Percentiles rank a stretch among this genome's conserved stretches.
Evolutionary conservation across 2,113 vertebrate species (phyloP).

Genomic region (Bos indicus): DNA sequence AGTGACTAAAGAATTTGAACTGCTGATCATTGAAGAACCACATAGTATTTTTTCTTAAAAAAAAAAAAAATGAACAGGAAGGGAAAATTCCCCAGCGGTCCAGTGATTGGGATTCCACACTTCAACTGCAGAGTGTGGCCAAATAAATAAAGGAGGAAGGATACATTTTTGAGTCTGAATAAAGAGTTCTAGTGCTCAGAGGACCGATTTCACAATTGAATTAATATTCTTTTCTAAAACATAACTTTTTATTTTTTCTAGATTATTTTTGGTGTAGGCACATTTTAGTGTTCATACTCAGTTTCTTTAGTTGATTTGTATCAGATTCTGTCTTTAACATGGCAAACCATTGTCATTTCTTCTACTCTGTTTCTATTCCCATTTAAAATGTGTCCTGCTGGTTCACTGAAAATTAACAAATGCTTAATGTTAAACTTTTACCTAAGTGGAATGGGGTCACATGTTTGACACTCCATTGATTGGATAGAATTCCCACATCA

Average conservation of each 20-base stretch:
- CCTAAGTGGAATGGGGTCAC: background rate
- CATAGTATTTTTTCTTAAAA: background rate
- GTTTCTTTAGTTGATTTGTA: background rate
- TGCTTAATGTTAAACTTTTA: constrained; percentile 39
- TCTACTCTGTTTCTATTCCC: background rate
- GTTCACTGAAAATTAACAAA: constrained; percentile 14
- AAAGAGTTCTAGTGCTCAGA: background rate
- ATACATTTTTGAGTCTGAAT: background rate
- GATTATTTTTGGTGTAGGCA: background rate
- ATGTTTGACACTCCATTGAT: background rate
- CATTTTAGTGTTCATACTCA: background rate
- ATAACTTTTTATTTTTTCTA: background rate
- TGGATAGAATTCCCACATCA: constrained; percentile 24
- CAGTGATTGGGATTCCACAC: background rate
- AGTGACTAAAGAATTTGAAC: background rate
- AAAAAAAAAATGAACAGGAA: background rate
- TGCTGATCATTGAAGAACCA: background rate
- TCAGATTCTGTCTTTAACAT: background rate
- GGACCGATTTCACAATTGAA: background rate
- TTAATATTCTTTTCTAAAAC: background rate
- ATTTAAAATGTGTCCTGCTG: background rate
- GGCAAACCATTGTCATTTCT: background rate
- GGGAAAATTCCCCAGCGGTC: background rate
- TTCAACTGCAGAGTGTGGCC: background rate
- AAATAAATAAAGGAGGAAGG: background rate